Evolutionary conservation across 2,113 vertebrate genomes (phyloP), one percentile per base, ranked within the genome.

Genomic region (Oreochromis niloticus): DNA sequence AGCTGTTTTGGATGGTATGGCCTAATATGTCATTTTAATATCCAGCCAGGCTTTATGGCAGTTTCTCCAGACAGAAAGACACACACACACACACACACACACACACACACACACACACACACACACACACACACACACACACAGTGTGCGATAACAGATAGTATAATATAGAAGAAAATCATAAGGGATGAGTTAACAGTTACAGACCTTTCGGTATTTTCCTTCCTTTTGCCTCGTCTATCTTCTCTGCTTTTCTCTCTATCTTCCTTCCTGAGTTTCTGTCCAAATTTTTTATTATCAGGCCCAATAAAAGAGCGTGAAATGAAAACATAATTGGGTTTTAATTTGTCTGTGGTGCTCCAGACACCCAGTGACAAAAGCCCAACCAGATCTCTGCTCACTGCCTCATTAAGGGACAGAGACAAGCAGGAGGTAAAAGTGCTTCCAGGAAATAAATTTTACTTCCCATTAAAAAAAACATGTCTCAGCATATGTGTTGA

Each of bases 311-410:
- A 94, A 93, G 86, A 94, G 89, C 87, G 82, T 96, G 95, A 96
- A 96, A 95, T 96, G 92, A 95, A 96, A 96, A 92, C 92, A 94
- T 95, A 96, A 95, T 95, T 93, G 93, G 88, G 94, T 94, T 96
- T 95, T 95, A 96, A 97, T 96, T 95, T 94, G 86, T 91, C 89
- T 85, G 87, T 90, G 83, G 91, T 93, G 87, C 85, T 85, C 68
- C 89, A 85, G 91, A 91, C 91, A 88, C 88, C 91, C 85, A 27
- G 84, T 91, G 89, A 94, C 91, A 90, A 86, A 94, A 88, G 56
- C 80, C 85, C 57, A 50, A 80, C 57, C 86, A 88, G 88, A 93
- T 90, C 87, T 41, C 73, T 54, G 79, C 68, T 95, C 88, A 87
- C 59, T 14, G 43, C 79, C 86, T 91, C 87, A 94, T 94, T 94